These are phyloP conservation scores for Cephonodes hylas DNA, from an alignment of 2,888 invertebrate species.

Conservation along the genomic window DNA sequence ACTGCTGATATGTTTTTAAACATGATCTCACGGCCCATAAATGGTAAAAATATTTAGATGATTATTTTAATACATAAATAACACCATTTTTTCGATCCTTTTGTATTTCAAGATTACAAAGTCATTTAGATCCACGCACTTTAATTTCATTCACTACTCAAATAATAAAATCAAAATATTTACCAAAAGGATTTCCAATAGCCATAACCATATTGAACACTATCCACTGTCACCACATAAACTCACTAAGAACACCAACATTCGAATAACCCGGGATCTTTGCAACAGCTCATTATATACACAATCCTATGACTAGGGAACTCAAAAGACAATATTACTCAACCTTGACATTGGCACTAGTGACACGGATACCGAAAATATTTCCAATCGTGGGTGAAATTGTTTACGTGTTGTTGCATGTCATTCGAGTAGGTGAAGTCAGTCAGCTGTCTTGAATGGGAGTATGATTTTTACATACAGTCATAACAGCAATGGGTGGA, in stretches of 20 bases:
- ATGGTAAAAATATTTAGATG: no score
- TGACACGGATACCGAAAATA: conserved; percentile 6
- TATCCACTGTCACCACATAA: not conserved
- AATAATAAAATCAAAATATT: not conserved
- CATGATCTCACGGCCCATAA: no score
- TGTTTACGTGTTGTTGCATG: not conserved
- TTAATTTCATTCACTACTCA: no score
- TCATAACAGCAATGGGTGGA: no score
- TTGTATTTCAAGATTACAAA: no score
- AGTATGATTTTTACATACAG: no score
- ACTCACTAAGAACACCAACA: not conserved
- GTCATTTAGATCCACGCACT: no score
- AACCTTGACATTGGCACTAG: not conserved
- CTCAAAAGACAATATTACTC: not conserved
- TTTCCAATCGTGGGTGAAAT: not conserved
- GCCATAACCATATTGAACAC: not conserved
- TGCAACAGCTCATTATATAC: not conserved
- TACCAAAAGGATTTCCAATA: not conserved
- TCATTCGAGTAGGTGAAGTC: no score
- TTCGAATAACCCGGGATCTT: not conserved
- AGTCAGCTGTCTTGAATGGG: no score
- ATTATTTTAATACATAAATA: no score
- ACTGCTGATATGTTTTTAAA: no score
- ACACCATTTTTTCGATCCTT: no score
- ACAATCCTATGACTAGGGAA: not conserved